Conservation (phyloP, 2,797 vertebrate genomes). For the Glyptemys insculpta region DNA sequence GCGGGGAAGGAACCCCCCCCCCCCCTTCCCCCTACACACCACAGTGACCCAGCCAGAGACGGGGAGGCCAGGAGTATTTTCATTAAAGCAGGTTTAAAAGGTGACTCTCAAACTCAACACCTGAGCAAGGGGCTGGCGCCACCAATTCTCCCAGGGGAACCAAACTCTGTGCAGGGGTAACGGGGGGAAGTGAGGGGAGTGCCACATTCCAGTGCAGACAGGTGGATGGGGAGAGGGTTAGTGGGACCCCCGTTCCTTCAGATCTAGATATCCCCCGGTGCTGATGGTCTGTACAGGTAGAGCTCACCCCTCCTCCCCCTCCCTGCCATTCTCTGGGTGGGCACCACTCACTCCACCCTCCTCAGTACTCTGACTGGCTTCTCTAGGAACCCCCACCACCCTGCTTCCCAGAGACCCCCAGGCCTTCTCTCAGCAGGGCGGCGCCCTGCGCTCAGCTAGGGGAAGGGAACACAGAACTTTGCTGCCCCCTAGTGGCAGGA, state of each 20-base stretch:
- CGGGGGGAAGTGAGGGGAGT: neutral
- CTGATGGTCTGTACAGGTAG: neutral
- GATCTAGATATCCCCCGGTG: neutral
- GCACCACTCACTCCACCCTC: neutral
- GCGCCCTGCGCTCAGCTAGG: accelerated
- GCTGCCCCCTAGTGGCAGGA: neutral
- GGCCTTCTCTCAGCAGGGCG: neutral
- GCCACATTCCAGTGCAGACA: neutral
- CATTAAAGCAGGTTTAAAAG: slow-evolving; percentile 39
- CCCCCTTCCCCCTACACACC: neutral
- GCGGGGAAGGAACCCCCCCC: neutral
- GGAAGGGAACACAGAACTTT: neutral
- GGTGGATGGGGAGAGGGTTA: neutral
- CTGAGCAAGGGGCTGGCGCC: neutral
- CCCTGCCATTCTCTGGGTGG: neutral
- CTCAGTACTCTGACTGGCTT: neutral
- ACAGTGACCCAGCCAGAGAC: neutral
- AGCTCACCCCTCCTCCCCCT: neutral
- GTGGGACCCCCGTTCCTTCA: neutral
- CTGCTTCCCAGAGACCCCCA: neutral
- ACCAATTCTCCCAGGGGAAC: neutral
- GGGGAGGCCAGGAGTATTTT: neutral
- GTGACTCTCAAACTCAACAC: neutral
- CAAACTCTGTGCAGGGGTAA: accelerated
- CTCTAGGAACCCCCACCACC: neutral